These are phyloP conservation scores for Gortyna flavago DNA, from an alignment of 2,888 invertebrate species.

Conservation along the genomic window DNA sequence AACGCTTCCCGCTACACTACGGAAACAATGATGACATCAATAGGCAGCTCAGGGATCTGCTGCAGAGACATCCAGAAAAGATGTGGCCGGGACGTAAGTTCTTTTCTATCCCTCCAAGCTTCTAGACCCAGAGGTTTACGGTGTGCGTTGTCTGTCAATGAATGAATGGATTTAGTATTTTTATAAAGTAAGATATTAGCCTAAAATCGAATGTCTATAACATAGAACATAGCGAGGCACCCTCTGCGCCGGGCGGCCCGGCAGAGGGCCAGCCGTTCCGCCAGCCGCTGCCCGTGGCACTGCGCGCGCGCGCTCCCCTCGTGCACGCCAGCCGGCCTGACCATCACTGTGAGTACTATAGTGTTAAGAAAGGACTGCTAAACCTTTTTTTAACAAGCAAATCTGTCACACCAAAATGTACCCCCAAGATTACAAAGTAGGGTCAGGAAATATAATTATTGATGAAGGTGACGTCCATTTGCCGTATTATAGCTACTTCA, in stretches of 20 bases:
- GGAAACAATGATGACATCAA: constrained; percentile 90
- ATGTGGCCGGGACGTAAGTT: constrained; percentile 90
- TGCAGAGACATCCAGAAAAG: constrained; percentile 93
- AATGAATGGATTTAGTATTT: not conserved
- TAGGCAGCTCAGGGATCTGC: constrained; percentile 94
- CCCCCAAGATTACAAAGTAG: not conserved
- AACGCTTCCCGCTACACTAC: constrained; percentile 87
- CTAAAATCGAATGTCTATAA: not conserved
- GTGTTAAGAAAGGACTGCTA: not conserved
- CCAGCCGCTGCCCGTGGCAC: constrained; percentile 91
- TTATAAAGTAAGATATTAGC: not conserved
- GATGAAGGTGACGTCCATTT: not conserved
- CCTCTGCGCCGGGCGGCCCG: constrained; percentile 67
- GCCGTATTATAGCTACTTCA: not conserved
- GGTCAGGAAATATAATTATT: not conserved
- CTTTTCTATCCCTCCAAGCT: not conserved
- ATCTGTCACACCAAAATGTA: not conserved
- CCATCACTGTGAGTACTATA: constrained; percentile 73
- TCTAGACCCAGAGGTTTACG: not conserved
- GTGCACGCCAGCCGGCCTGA: constrained; percentile 74
- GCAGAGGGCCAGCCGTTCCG: constrained; percentile 91
- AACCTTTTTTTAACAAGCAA: not conserved
- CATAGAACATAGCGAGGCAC: constrained; percentile 67
- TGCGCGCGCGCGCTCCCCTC: constrained; percentile 80
- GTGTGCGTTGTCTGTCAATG: too few species aligned